Evolutionary conservation across 2,888 invertebrate genomes (phyloP).

Genomic region (Apomyelois bistriatella): DNA sequence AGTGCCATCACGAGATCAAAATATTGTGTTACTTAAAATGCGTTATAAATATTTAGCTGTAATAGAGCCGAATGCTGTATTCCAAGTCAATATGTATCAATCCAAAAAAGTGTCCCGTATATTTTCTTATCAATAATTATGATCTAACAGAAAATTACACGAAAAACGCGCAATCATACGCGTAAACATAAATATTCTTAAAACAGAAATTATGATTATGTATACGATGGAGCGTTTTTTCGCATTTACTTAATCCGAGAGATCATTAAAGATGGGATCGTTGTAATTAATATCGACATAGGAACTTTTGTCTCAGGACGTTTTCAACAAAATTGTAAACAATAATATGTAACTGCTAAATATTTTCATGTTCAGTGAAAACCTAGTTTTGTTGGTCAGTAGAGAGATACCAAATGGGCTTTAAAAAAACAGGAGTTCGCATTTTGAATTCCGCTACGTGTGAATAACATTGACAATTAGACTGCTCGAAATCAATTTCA

Average conservation of each 20-base stretch:
- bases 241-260: neutral
- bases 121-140: neutral
- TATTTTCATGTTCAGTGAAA: too few relatives aligned
- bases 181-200: constrained; percentile 2
- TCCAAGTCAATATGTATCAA: too few relatives aligned
- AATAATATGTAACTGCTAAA: neutral
- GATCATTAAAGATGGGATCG: constrained; percentile 1
- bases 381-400: neutral
- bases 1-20: too few relatives aligned
- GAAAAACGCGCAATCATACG: neutral
- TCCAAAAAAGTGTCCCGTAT: neutral
- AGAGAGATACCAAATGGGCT: neutral
- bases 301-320: neutral
- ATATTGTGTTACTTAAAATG: too few relatives aligned
- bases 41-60: too few relatives aligned
- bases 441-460: neutral
- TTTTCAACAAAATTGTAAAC: neutral
- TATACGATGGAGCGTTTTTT: neutral
- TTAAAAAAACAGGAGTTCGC: neutral
- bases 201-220: constrained; percentile 6
- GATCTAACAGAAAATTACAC: neutral
- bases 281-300: neutral
- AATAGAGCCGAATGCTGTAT: too few relatives aligned
- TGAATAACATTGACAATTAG: too few relatives aligned
- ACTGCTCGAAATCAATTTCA: too few relatives aligned